Base-by-base conservation (phyloP, 1,140 invertebrate species). In the Halictus rubicundus region DNA sequence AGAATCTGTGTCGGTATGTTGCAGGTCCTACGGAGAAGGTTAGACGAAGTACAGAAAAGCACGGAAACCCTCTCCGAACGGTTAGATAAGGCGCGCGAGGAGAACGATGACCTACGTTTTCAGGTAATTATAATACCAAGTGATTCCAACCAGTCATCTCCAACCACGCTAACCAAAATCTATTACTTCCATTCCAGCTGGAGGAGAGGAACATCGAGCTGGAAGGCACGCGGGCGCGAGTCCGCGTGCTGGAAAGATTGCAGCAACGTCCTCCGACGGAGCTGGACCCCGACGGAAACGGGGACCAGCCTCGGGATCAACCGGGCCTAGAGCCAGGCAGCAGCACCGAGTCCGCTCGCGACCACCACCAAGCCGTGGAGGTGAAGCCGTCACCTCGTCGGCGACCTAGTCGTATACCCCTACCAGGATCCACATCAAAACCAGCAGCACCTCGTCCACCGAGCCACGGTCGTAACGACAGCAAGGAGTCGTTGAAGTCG, bases 161-260 rank as follows among this genome's bases (percentile, higher is more conserved):
- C 0, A 2, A 46, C 2, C 14, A 10, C 2, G 10, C 10, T 12
- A 14, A 46, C 42, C 42, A 12, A 32, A 19, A 32, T 10, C 69
- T 59, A 12, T 25, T 25, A 7, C 60, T n/a, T 46, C 39, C 60
- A 12, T 78, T 92, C 68, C 92, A 97, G 96, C 90, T 97, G 83
- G 96, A 96, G 89, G 96, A 97, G 90, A 95, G 96, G 86, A 96
- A 95, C 80, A 97, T 97, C 79, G 96, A 97, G 89, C 86, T 97
- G 81, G 96, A 97, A 91, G 96, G 96, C 9, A 97, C 96, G 3
- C 93, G 95, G 79, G 96, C 96, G 0, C 94, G 95, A 64, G 94
- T 97, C 21, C 94, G 96, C 19, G 94, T 97, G 59, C 89, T 97
- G 32, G 96, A 97, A 86, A 94, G 91, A 37, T 78, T 90, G 9